phyloP scores from a whole-genome alignment of 2,113 vertebrate species.

The Ptyas mucosa region DNA sequence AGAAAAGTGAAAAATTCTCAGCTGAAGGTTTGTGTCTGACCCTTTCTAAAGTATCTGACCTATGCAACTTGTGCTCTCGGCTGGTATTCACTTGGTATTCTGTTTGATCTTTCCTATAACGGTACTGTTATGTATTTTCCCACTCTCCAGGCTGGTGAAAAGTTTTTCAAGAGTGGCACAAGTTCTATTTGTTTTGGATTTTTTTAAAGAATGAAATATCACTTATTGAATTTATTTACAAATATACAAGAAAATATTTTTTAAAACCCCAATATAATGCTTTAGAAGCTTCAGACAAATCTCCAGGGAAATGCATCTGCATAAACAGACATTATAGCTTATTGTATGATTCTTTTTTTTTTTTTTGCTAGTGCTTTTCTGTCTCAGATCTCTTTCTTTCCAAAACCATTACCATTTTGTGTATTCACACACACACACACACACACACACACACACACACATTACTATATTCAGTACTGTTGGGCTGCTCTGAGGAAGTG shows the following conservation, averaged over 20 bases:
- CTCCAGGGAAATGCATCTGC: neutral
- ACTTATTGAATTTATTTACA: neutral
- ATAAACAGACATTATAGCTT: neutral
- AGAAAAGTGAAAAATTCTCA: neutral
- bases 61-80: neutral
- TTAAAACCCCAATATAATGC: neutral
- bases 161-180: neutral
- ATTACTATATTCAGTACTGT: neutral
- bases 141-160: neutral
- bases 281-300: neutral
- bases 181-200: neutral
- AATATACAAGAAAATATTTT: neutral
- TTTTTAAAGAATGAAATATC: neutral
- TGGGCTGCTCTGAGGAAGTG: neutral
- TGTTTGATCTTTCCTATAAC: neutral
- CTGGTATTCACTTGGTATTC: neutral
- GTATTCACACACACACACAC: neutral
- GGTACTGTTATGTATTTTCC: neutral
- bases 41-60: neutral
- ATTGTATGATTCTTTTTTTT: neutral
- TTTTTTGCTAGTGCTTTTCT: neutral
- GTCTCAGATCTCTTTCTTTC: neutral
- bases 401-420: neutral
- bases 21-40: neutral
- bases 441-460: too few species aligned